Evolutionary conservation across 2,797 vertebrate species (phyloP), one percentile per base, ranked within the genome.

Genomic region (Helostoma temminkii): DNA sequence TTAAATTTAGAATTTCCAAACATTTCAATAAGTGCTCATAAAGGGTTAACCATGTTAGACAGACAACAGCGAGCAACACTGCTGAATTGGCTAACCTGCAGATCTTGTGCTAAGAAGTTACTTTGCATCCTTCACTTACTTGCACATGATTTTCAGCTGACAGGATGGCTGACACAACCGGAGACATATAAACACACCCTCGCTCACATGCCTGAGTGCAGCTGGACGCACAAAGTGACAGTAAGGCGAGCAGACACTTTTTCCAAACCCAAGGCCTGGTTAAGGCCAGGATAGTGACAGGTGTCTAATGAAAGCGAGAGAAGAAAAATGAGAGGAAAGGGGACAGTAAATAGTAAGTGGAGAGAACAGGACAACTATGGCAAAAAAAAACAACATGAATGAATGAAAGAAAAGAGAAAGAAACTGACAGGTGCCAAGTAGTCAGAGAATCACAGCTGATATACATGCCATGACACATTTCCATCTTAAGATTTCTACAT

Each of bases 391-490:
- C 10, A 36, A 12, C 34, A 36, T 42, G 63, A 54, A 68, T 69
- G 71, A 71, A 73, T 69, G 71, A 71, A 75, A 34, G 48, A 48
- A 43, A 41, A 61, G 14, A 50, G 32, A 63, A 68, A 70, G 30
- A 72, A 76, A 78, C 30, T 81, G 87, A 81, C 83, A 89, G 83
- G 71, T 87, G 87, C 54, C 81, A 77, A 76, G 53, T 37, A 58
- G 66, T 65, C 42, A 42, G 41, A 32, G 64, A 73, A 37, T 63
- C 71, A 39, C 62, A 69, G 74, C 57, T 82, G 78, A 86, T 84
- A 61, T 59, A 63, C 69, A 77, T 49, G 83, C 74, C 76, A 76
- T 9, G 0, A 46, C 59, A 53, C 80, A 80, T 84, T 59, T 75
- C 58, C 79, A 55, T 75, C 65, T 26, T 0, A 32, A 32, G 58